A percentile compares a stretch with the other conserved stretches of the same genome.
phyloP scores from a whole-genome alignment of 2,888 invertebrate species.

The Dryadula phaetusa region DNA sequence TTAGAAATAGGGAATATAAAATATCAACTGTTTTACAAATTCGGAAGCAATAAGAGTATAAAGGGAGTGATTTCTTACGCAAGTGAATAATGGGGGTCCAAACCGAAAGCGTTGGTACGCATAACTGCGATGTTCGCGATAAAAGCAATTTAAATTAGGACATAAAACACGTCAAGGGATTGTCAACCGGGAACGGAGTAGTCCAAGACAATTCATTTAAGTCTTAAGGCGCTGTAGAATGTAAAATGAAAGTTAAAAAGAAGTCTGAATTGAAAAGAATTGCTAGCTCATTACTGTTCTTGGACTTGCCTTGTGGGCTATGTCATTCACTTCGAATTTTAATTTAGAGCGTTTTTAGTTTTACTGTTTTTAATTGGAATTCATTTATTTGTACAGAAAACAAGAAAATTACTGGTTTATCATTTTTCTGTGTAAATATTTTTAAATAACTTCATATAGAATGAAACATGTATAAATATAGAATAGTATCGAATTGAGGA shows the following conservation, averaged over 20 bases:
- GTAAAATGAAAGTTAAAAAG: conserved; percentile 59
- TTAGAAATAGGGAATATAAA: not conserved
- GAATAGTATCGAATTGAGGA: no score
- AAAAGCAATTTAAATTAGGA: conserved; percentile 59
- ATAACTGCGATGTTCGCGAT: conserved; percentile 66
- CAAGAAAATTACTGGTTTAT: not conserved
- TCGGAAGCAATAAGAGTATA: conserved; percentile 33
- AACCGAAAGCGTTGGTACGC: conserved; percentile 44
- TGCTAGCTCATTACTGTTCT: conserved; percentile 53
- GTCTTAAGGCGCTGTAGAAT: conserved; percentile 61
- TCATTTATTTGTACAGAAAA: conserved; percentile 2
- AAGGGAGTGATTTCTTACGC: conserved; percentile 60
- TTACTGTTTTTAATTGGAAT: conserved; percentile 20
- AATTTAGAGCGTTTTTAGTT: conserved; percentile 45
- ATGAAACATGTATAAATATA: no score
- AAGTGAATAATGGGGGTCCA: conserved; percentile 61
- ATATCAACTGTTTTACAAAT: conserved; percentile 19
- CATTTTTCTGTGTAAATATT: not conserved
- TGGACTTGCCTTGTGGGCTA: conserved; percentile 51
- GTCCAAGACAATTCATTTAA: conserved; percentile 65
- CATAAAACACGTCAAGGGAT: conserved; percentile 76
- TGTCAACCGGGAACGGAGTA: conserved; percentile 69
- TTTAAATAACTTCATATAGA: no score
- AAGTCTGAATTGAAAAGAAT: conserved; percentile 62
- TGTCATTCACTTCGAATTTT: conserved; percentile 41